These are phyloP conservation scores for Fabriciana adippe DNA, from an alignment of 2,888 invertebrate genomes.

Conservation along the genomic window DNA sequence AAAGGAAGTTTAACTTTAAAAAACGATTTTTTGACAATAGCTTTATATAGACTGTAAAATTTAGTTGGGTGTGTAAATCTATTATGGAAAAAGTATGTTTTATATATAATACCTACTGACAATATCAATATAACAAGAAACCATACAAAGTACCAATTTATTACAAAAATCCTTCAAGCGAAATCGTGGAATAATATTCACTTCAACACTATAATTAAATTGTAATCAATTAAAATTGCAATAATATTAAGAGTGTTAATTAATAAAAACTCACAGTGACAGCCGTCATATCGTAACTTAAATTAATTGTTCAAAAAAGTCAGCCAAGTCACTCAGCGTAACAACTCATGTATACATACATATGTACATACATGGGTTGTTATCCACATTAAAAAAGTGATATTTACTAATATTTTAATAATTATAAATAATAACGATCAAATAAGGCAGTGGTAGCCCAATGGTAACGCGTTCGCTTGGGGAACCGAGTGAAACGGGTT, in stretches of 20 bases:
- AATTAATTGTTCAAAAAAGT: constrained; percentile 21
- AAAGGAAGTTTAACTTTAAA: no score
- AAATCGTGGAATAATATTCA: constrained; percentile 14
- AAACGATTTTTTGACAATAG: no score
- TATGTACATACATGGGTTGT: not conserved
- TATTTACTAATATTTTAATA: no score
- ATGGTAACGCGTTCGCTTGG: no score
- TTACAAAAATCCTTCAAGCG: constrained; percentile 12
- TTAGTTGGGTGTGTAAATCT: no score
- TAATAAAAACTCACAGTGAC: constrained; percentile 23
- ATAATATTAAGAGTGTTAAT: constrained; percentile 24
- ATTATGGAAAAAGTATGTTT: no score
- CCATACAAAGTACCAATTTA: not conserved
- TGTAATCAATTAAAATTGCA: constrained; percentile 27
- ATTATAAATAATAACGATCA: no score
- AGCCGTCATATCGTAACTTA: constrained; percentile 12
- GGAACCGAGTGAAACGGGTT: no score
- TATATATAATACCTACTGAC: not conserved
- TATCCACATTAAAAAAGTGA: no score
- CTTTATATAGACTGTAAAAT: no score
- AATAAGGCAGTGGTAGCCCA: no score
- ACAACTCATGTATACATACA: not conserved
- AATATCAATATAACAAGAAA: not conserved
- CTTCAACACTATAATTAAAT: constrained; percentile 27
- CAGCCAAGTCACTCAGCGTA: not conserved